phyloP scores from a whole-genome alignment of 1,140 invertebrate species.

The Uloborus diversus region DNA sequence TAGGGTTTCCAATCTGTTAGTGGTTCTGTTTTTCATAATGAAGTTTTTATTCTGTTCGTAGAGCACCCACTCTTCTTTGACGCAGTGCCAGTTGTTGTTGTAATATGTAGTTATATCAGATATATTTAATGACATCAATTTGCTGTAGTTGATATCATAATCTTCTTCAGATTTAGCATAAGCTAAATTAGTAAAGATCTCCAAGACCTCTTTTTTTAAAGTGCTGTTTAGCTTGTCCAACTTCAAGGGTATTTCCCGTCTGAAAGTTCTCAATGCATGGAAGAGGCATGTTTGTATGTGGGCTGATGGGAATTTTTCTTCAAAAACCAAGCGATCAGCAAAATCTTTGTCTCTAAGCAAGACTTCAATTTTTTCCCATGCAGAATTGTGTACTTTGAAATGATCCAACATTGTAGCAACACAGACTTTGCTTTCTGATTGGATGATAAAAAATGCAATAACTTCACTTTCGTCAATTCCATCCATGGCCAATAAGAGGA shows the following conservation, averaged over 20 bases:
- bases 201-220: too few relatives aligned
- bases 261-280: neutral
- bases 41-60: neutral
- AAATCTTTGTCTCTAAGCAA: conserved; percentile 1
- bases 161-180: too few relatives aligned
- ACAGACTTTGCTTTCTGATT: neutral
- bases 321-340: neutral
- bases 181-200: too few relatives aligned
- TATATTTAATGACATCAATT: neutral
- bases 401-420: neutral
- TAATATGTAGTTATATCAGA: neutral
- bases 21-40: neutral
- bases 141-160: too few relatives aligned
- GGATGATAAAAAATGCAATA: neutral
- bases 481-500: neutral
- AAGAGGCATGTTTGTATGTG: conserved; percentile 1
- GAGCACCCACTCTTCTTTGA: neutral
- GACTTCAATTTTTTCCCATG: neutral
- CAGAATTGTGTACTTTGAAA: neutral
- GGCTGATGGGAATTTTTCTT: neutral
- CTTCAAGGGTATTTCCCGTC: neutral
- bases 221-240: too few relatives aligned
- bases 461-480: conserved; percentile 11
- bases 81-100: neutral
- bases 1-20: neutral